Evolutionary conservation across 2,797 vertebrate genomes (phyloP).

Genomic region (Carcharodon carcharias): DNA sequence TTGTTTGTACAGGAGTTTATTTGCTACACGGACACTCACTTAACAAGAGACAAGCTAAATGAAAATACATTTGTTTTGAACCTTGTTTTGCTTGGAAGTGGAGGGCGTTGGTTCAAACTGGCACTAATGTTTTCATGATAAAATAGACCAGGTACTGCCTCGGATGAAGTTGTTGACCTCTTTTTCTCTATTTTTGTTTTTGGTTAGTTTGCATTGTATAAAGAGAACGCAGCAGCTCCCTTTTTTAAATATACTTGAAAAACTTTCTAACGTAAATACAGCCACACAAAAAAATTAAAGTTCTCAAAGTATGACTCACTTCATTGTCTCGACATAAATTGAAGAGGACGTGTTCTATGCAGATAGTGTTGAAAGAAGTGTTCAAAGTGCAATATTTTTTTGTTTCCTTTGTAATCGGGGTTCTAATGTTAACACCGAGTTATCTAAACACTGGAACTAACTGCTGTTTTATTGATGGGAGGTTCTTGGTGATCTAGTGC

Average conservation of each 20-base stretch:
- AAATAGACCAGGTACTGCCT: constrained; percentile 51
- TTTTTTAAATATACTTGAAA: constrained; percentile 32
- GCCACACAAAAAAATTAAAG: not conserved
- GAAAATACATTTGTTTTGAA: not conserved
- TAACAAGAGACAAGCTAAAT: not conserved
- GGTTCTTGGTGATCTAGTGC: not conserved
- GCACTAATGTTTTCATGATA: constrained; percentile 44
- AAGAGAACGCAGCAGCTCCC: not conserved
- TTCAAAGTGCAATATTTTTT: constrained; percentile 36
- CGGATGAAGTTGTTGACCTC: constrained; percentile 46
- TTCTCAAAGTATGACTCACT: constrained; percentile 4
- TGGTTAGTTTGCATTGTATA: constrained; percentile 17
- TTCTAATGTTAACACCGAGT: constrained; percentile 18
- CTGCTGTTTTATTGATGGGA: constrained; percentile 17
- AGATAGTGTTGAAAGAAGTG: not conserved
- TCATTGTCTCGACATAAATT: not conserved
- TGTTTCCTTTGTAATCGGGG: not conserved
- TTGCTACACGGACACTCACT: constrained; percentile 30
- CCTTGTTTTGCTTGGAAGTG: not conserved
- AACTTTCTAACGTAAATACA: not conserved
- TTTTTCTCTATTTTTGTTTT: constrained; percentile 18
- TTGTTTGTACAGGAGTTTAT: constrained; percentile 39
- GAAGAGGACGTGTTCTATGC: not conserved
- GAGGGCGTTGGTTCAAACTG: constrained; percentile 41
- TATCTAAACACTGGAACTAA: constrained; percentile 33